Conservation (phyloP, 1,140 invertebrate species). For the Maniola jurtina region DNA sequence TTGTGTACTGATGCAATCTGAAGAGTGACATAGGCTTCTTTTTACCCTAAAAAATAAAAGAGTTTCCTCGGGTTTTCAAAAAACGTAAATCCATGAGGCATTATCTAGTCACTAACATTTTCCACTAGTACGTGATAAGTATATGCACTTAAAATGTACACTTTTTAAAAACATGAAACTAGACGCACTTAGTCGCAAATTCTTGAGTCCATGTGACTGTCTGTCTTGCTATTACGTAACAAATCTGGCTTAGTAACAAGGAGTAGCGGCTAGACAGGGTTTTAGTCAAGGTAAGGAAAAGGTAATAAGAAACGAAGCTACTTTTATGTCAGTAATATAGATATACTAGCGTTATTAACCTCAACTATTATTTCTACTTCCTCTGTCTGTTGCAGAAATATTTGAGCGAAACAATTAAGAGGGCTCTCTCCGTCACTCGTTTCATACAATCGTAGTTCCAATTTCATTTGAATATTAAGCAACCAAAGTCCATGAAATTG, state of each 20-base stretch:
- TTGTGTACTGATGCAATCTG: too few species aligned
- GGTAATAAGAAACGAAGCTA: background rate
- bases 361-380: background rate
- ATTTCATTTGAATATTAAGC: too few species aligned
- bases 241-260: slow-evolving; percentile 1
- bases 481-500: too few species aligned
- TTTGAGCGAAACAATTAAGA: background rate
- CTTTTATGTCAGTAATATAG: background rate
- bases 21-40: too few species aligned
- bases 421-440: too few species aligned
- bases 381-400: background rate
- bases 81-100: too few species aligned
- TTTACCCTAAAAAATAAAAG: too few species aligned
- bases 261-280: background rate
- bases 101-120: too few species aligned
- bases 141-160: too few species aligned
- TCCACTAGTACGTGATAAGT: too few species aligned
- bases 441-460: too few species aligned
- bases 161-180: background rate
- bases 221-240: background rate
- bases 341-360: background rate
- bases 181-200: background rate
- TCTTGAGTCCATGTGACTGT: background rate
- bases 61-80: too few species aligned
- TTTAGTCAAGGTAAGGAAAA: slow-evolving; percentile 5